A percentile compares a stretch with the other conserved stretches of the same genome.
phyloP scores from a whole-genome alignment of 2,113 vertebrate genomes.

The Leptosomus discolor region DNA sequence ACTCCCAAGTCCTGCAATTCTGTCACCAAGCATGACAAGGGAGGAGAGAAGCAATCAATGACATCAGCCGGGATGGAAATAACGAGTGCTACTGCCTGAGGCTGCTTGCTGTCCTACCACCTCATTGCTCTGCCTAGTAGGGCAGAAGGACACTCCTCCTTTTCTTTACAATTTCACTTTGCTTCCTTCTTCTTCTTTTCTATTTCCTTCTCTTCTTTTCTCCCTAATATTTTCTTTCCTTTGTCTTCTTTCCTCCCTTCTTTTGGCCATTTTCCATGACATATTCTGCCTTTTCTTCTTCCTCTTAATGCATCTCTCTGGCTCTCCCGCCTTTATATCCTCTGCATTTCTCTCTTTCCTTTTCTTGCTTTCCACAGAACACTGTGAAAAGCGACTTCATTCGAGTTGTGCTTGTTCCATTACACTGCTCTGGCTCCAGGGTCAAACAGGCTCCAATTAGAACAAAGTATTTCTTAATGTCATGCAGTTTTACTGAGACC shows the following conservation, averaged over 20 bases:
- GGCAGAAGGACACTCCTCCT: background rate
- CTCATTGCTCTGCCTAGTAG: slow-evolving; percentile 8
- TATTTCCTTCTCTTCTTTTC: background rate
- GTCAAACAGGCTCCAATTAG: slow-evolving; percentile 52
- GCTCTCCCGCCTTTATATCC: background rate
- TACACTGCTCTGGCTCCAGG: slow-evolving; percentile 44
- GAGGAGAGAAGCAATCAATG: slow-evolving; percentile 38
- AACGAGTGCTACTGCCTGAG: slow-evolving; percentile 26
- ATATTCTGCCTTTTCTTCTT: background rate
- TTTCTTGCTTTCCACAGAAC: background rate
- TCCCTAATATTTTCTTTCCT: background rate
- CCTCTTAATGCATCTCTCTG: background rate
- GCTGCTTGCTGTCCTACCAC: slow-evolving; percentile 16
- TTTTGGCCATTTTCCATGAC: background rate
- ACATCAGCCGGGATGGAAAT: slow-evolving; percentile 60
- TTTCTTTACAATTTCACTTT: background rate
- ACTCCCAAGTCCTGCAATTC: background rate
- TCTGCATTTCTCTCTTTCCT: background rate
- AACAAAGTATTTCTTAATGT: slow-evolving; percentile 33
- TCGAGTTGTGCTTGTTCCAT: slow-evolving; percentile 1
- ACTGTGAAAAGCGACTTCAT: background rate
- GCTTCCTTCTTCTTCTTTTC: background rate
- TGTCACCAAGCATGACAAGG: slow-evolving; percentile 6
- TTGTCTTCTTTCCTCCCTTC: background rate
- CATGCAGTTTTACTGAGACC: slow-evolving; percentile 24